phyloP scores from a whole-genome alignment of 2,113 vertebrate species.

The Trichechus manatus region DNA sequence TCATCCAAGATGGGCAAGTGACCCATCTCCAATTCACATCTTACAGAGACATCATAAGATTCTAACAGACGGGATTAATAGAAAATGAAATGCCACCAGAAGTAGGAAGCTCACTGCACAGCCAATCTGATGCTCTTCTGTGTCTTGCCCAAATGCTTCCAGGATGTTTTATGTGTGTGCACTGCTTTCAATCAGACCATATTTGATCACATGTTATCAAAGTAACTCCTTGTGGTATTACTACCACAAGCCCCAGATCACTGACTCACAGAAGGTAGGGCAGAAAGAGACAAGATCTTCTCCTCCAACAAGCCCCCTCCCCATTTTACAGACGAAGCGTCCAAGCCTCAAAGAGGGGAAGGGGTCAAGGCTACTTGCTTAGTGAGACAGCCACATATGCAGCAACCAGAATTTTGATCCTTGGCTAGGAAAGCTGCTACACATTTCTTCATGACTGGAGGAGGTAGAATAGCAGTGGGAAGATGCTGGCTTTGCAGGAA shows the following conservation, averaged over 20 bases:
- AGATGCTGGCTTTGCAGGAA: background rate
- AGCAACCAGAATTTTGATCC: background rate
- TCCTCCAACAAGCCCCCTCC: too few species aligned
- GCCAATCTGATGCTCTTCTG: fast-evolving
- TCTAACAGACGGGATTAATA: fast-evolving
- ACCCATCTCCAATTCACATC: too few species aligned
- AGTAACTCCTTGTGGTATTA: background rate
- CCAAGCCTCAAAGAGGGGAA: fast-evolving
- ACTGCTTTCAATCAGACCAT: too few species aligned
- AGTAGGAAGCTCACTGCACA: fast-evolving
- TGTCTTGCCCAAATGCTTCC: fast-evolving
- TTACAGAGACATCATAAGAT: background rate
- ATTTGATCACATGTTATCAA: background rate
- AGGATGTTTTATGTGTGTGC: fast-evolving
- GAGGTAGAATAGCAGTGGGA: background rate
- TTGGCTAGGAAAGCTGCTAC: background rate
- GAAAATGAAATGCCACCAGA: background rate
- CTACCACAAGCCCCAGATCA: background rate
- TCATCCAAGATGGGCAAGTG: background rate
- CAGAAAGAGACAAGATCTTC: background rate
- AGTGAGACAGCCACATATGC: background rate
- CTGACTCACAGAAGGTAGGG: background rate
- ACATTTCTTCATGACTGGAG: background rate
- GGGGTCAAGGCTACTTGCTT: background rate
- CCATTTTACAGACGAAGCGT: background rate